These are phyloP conservation scores for Drosophila picticornis DNA, from an alignment of 2,888 invertebrate species.

Conservation along the genomic window DNA sequence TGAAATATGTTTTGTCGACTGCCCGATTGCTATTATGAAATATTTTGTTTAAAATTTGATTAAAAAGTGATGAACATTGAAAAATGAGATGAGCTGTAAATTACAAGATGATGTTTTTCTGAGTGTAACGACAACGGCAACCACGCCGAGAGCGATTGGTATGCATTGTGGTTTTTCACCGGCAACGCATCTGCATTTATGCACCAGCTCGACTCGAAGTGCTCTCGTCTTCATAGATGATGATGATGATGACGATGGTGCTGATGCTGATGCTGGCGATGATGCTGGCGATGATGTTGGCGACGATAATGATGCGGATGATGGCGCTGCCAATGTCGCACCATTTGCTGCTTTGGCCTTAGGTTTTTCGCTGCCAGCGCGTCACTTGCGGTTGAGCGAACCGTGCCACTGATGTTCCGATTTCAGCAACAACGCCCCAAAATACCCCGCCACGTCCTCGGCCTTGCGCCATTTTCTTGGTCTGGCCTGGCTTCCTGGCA, in stretches of 20 bases:
- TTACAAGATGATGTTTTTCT: background rate
- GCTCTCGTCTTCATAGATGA: constrained; percentile 21
- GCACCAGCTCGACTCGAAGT: constrained; percentile 45
- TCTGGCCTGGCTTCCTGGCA: constrained; percentile 42
- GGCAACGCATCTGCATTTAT: constrained; percentile 45
- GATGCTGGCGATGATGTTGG: constrained; percentile 12
- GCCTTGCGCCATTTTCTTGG: background rate
- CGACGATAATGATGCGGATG: constrained; percentile 7
- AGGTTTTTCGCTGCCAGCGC: constrained; percentile 1
- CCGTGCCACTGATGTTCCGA: constrained; percentile 9
- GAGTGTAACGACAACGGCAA: background rate
- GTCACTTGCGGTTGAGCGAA: constrained; percentile 28
- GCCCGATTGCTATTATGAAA: background rate
- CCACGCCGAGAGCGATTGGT: constrained; percentile 40
- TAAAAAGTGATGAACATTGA: too few relatives aligned
- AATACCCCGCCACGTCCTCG: too few relatives aligned
- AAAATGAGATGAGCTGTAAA: too few relatives aligned
- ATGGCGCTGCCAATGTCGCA: constrained; percentile 27
- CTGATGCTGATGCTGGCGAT: constrained; percentile 4
- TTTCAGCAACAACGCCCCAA: background rate
- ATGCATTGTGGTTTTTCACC: constrained; percentile 2
- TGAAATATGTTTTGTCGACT: background rate
- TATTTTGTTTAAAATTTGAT: background rate
- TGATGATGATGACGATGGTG: constrained; percentile 11
- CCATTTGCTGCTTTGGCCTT: constrained; percentile 8